Conservation (phyloP, 2,797 vertebrate species). For the Harpagifer antarcticus region DNA sequence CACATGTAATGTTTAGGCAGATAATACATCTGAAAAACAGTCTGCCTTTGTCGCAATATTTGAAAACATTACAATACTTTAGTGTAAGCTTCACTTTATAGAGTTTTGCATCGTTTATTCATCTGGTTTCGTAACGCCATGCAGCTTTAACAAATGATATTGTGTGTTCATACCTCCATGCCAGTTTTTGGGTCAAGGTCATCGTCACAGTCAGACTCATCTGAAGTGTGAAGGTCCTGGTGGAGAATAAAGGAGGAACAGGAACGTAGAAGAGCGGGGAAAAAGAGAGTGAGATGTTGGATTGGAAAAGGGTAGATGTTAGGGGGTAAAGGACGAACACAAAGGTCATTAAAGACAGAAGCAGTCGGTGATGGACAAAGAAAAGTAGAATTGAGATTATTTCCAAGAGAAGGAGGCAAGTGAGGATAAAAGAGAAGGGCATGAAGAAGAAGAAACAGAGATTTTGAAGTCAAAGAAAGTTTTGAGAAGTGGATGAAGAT, state of each 20-base stretch:
- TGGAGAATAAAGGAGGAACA: conserved; percentile 40
- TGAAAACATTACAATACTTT: not conserved
- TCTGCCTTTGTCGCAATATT: not conserved
- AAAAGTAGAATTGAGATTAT: not conserved
- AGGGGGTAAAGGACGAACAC: not conserved
- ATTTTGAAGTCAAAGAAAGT: not conserved
- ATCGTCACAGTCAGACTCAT: conserved; percentile 98
- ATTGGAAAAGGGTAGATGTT: not conserved
- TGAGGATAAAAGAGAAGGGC: not conserved
- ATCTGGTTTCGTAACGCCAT: not conserved
- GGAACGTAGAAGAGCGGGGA: not conserved
- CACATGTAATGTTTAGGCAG: not conserved
- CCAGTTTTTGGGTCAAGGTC: conserved; percentile 97
- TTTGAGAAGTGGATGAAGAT: not conserved
- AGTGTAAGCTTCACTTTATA: too few species aligned
- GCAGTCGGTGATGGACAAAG: not conserved
- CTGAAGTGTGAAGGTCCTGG: conserved; percentile 96
- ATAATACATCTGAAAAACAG: not conserved
- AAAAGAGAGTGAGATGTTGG: not conserved
- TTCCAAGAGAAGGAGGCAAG: not conserved
- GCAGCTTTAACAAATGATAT: not conserved
- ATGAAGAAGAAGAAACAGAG: not conserved
- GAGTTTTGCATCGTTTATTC: too few species aligned
- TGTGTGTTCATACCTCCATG: conserved; percentile 93
- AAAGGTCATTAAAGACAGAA: not conserved